Evolutionary conservation across 2,888 invertebrate genomes (phyloP).

Genomic region (Meloe dianella): DNA sequence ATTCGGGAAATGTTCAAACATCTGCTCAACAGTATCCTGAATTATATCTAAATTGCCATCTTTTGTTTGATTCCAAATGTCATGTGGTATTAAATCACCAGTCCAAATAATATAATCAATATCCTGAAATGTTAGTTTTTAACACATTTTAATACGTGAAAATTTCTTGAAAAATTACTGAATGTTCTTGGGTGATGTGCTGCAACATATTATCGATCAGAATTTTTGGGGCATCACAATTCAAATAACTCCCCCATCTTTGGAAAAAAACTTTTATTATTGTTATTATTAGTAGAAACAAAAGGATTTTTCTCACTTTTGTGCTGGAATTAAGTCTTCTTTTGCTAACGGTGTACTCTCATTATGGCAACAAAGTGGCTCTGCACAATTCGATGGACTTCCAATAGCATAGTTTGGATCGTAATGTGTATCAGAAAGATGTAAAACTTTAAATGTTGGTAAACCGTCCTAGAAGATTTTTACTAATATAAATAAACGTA

Average conservation of each 20-base stretch:
- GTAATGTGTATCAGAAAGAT: slow-evolving; percentile 94
- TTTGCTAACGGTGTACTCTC: slow-evolving; percentile 77
- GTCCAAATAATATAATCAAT: slow-evolving; percentile 96
- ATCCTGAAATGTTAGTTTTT: slow-evolving; percentile 64
- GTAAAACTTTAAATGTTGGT: slow-evolving; percentile 90
- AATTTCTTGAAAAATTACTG: slow-evolving; percentile 62
- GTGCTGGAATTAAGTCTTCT: slow-evolving; percentile 73
- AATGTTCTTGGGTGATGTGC: slow-evolving; percentile 82
- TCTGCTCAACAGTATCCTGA: slow-evolving; percentile 80
- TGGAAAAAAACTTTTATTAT: slow-evolving; percentile 15
- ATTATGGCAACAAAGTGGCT: slow-evolving; percentile 90
- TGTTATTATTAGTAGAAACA: slow-evolving; percentile 6
- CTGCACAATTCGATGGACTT: slow-evolving; percentile 88
- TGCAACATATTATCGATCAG: slow-evolving; percentile 91
- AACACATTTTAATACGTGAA: neutral
- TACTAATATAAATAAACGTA: neutral
- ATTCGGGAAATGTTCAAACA: slow-evolving; percentile 84
- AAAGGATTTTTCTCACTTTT: slow-evolving; percentile 58
- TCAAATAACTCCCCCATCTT: slow-evolving; percentile 92
- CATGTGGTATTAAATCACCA: slow-evolving; percentile 94
- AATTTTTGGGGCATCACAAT: slow-evolving; percentile 90
- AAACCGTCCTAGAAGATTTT: slow-evolving; percentile 63
- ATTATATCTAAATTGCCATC: slow-evolving; percentile 83
- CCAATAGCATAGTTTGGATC: slow-evolving; percentile 91
- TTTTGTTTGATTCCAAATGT: slow-evolving; percentile 91